phyloP scores from a whole-genome alignment of 2,113 vertebrate species.

The Mormyrus iriodes region DNA sequence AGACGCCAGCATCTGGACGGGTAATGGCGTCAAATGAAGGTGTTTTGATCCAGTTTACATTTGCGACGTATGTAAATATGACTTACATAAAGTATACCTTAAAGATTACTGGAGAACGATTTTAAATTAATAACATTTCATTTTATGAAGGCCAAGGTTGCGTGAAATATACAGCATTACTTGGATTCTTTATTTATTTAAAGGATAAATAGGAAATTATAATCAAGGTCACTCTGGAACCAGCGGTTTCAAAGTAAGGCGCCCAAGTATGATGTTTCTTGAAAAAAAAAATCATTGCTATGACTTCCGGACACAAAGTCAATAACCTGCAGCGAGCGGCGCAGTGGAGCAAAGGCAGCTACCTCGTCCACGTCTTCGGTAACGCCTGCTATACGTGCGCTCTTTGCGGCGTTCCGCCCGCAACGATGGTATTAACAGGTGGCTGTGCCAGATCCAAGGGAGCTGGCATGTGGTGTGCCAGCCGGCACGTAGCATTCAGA shows the following conservation, averaged over 20 bases:
- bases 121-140: neutral
- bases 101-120: neutral
- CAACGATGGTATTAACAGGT: neutral
- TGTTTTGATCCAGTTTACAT: neutral
- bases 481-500: slow-evolving; percentile 23
- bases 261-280: neutral
- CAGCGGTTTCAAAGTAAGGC: neutral
- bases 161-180: neutral
- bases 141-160: neutral
- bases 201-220: neutral
- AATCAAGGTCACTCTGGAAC: neutral
- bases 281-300: neutral
- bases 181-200: neutral
- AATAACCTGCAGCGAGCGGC: too few relatives aligned
- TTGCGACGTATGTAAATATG: neutral
- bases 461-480: slow-evolving; percentile 1
- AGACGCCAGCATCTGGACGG: slow-evolving; percentile 37
- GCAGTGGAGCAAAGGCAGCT: neutral
- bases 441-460: neutral
- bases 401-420: neutral
- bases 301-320: neutral
- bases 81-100: neutral
- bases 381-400: too few relatives aligned
- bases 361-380: neutral
- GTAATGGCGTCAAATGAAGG: neutral